phyloP scores from a whole-genome alignment of 2,797 vertebrate species.

The Rhinogobio ventralis region DNA sequence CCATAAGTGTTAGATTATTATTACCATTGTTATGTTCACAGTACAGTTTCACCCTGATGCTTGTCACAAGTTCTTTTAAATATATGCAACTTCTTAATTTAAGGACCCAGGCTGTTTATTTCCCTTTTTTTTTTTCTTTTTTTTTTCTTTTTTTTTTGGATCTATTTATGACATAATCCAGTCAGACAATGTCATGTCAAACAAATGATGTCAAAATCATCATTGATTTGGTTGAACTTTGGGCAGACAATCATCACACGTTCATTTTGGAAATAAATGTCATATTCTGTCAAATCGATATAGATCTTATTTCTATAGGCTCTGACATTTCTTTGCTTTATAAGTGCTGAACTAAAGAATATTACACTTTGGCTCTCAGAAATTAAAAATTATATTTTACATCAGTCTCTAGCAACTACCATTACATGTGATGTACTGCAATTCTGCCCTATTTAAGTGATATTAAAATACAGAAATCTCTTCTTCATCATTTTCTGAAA shows the following conservation, averaged over 20 bases:
- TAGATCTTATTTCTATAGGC: neutral
- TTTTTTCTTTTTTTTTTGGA: neutral
- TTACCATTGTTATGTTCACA: neutral
- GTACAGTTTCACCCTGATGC: neutral
- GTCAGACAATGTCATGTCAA: neutral
- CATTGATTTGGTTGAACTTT: neutral
- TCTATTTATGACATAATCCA: neutral
- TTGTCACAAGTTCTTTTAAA: neutral
- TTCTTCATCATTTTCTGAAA: neutral
- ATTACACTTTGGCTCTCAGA: neutral
- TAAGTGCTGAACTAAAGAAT: neutral
- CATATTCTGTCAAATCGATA: neutral
- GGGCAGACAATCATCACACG: neutral
- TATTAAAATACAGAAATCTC: slow-evolving; percentile 18
- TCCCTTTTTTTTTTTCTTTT: too few species aligned
- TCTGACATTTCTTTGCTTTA: neutral
- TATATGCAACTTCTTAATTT: neutral
- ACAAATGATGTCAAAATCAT: neutral
- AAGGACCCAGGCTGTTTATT: neutral
- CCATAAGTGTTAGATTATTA: neutral
- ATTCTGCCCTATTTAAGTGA: slow-evolving; percentile 30
- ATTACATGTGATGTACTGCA: slow-evolving; percentile 1
- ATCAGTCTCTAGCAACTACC: slow-evolving; percentile 7
- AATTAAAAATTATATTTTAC: neutral
- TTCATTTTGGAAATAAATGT: neutral